Evolutionary conservation across 1,140 invertebrate species (phyloP), one percentile per base, ranked within the genome.

Genomic region (Ceratosolen fusciceps): DNA sequence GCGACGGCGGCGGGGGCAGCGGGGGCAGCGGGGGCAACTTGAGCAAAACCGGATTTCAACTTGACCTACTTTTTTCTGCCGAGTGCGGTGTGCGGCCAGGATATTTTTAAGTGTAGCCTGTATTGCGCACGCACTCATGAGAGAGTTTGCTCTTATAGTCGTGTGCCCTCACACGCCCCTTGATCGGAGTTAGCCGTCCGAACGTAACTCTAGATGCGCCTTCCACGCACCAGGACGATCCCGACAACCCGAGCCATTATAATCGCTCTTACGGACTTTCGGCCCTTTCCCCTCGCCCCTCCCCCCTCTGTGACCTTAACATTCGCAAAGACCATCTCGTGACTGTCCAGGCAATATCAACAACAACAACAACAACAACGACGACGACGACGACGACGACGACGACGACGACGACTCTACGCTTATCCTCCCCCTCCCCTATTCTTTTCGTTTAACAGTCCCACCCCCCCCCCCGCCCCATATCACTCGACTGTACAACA

Each of bases 11-110:
- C 43, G 10, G 24, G 19, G 1, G 1, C 21, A 24, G n/a, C n/a
- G 19, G 4, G 12, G 24, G 26, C 39, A 9, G 19, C 16, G 37
- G 37, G 8, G 12, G 43, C 16, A 68, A 65, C 37, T 43, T 5
- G 37, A 43, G 3, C 24, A 68, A 68, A 71, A 71, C 68, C 68
- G 68, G 68, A 71, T 71, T 71, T 71, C 68, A 71, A 71, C 47
- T 71, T 71, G 68, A 71, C 68, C 68, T 16, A 71, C 68, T 52
- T 71, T 37, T 39, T 68, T 68, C 58, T 31, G 12, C 14, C 29
- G 58, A 62, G 1, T 34, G 21, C 21, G 14, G 21, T 37, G 34
- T 24, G n/a, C 62, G 34, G 37, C 62, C n/a, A 10, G 65, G 10
- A 39, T 26, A 43, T 43, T 43, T 68, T 39, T 43, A 24, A 2